Percentiles rank a stretch among this genome's conserved stretches.
Evolutionary conservation across 1,140 invertebrate genomes (phyloP).

Genomic region (Scaptomyza graminum): DNA sequence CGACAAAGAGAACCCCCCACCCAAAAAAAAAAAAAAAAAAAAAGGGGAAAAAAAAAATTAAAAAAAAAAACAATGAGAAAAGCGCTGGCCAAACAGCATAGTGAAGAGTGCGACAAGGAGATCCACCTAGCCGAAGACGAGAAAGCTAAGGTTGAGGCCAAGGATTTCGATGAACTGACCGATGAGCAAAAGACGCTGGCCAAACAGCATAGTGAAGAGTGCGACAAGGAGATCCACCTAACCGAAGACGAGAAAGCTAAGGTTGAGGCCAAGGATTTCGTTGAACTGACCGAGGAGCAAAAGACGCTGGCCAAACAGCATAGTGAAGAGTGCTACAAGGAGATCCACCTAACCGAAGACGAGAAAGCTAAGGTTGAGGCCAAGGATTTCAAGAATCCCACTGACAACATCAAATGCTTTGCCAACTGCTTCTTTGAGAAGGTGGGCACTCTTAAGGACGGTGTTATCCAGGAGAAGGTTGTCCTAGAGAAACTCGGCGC

Average conservation of each 20-base stretch:
- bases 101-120: no score
- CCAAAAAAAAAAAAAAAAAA: no score
- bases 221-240: conserved; percentile 51
- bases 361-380: conserved; percentile 62
- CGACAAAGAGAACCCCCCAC: no score
- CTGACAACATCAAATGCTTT: conserved; percentile 73
- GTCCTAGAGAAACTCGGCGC: conserved; percentile 58
- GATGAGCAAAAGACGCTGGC: no score
- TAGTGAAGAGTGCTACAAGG: conserved; percentile 53
- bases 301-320: conserved; percentile 62
- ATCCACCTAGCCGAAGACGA: no score
- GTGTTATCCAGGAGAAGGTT: conserved; percentile 34
- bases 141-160: no score
- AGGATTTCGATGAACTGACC: conserved; percentile 54
- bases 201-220: conserved; percentile 61
- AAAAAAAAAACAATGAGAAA: no score
- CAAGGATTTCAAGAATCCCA: conserved; percentile 66
- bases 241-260: no score
- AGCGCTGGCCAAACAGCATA: no score
- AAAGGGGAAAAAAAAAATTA: no score
- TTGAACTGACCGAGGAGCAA: conserved; percentile 62
- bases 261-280: no score
- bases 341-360: conserved; percentile 60
- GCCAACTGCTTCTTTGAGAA: conserved; percentile 76
- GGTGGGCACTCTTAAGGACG: conserved; percentile 61